These are phyloP conservation scores for Mnemiopsis leidyi DNA, from an alignment of 37 sponge, comb jelly and placozoan genomes.

Conservation along the genomic window DNA sequence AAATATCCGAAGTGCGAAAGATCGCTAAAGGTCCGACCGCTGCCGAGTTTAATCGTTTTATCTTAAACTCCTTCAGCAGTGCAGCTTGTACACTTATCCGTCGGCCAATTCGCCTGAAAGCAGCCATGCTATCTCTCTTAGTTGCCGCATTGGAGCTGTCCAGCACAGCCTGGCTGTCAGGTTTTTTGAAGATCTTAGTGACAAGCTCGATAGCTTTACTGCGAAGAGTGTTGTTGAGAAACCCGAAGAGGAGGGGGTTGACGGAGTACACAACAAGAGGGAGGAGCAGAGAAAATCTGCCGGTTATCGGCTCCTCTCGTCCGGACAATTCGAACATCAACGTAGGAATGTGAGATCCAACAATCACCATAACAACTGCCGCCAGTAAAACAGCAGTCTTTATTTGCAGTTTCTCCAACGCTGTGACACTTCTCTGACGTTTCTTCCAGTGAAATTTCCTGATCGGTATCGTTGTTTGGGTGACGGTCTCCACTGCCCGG, in stretches of 20 bases:
- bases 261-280: background rate
- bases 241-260: conserved; percentile 42
- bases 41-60: background rate
- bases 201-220: background rate
- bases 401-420: background rate
- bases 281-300: background rate
- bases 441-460: background rate
- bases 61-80: background rate
- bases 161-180: background rate
- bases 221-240: conserved; percentile 42
- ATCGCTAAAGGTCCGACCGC: background rate
- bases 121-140: background rate
- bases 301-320: background rate
- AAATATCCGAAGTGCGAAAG: background rate
- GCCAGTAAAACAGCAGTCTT: conserved; percentile 5
- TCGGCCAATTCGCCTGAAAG: conserved; percentile 12
- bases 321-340: background rate
- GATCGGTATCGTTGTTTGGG: background rate
- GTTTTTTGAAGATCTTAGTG: background rate
- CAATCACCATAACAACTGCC: background rate
- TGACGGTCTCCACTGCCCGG: background rate
- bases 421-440: background rate
- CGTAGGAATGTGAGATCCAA: background rate
- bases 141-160: background rate
- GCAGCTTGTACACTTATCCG: background rate